Evolutionary conservation across 1,140 invertebrate genomes (phyloP).

Genomic region (Hypsibius dujardini): DNA sequence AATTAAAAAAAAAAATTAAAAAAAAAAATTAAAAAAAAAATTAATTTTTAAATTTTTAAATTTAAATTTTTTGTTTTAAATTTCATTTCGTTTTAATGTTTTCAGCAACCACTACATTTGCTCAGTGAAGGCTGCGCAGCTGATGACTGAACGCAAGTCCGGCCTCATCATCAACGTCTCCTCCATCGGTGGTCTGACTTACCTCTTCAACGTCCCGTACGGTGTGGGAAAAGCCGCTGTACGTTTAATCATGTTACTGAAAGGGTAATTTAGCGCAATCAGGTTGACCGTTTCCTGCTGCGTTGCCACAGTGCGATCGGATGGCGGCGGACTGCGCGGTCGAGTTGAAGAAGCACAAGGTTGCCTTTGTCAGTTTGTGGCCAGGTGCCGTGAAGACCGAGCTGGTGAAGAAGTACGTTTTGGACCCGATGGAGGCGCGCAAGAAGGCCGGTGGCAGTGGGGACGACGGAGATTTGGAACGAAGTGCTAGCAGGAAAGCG

Average conservation of each 20-base stretch:
- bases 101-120: conserved; percentile 33
- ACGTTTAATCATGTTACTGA: conserved; percentile 21
- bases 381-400: conserved; percentile 36
- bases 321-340: conserved; percentile 35
- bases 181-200: conserved; percentile 32
- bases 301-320: conserved; percentile 30
- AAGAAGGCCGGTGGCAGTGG: background rate
- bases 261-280: background rate
- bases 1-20: background rate
- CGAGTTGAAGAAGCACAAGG: conserved; percentile 32
- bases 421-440: background rate
- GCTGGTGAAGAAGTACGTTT: conserved; percentile 20
- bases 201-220: conserved; percentile 34
- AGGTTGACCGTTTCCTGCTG: background rate
- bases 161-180: conserved; percentile 35
- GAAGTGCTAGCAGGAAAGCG: background rate
- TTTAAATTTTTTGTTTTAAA: conserved; percentile 25
- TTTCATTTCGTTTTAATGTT: too few species aligned
- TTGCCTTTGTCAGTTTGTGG: conserved; percentile 35
- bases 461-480: too few species aligned
- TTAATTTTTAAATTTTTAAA: background rate
- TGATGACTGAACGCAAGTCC: conserved; percentile 30
- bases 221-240: conserved; percentile 35
- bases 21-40: background rate
- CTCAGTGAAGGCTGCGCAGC: conserved; percentile 28